Evolutionary conservation across 2,888 invertebrate genomes (phyloP).

Genomic region (Amphipoea lucens): DNA sequence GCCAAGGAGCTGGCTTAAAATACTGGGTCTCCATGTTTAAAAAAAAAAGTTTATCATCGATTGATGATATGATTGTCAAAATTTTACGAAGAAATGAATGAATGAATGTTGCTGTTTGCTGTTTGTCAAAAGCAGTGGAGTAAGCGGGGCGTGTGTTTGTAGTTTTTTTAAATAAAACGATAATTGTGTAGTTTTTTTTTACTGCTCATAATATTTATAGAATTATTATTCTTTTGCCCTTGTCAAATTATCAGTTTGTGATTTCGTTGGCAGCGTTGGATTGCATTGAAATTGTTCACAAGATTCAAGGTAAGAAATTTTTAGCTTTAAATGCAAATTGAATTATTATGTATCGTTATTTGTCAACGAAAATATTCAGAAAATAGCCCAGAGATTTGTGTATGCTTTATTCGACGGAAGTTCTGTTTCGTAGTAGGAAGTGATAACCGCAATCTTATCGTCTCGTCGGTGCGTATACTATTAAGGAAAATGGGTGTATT

Average conservation of each 20-base stretch:
- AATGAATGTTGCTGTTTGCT: slow-evolving; percentile 39
- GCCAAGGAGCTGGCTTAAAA: slow-evolving; percentile 1
- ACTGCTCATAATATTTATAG: slow-evolving; percentile 36
- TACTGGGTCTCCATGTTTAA: neutral
- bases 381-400: neutral
- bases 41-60: slow-evolving; percentile 42
- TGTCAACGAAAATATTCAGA: neutral
- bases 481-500: slow-evolving; percentile 46
- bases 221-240: slow-evolving; percentile 26
- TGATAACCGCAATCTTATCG: slow-evolving; percentile 17
- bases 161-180: slow-evolving; percentile 47
- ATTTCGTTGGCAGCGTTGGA: slow-evolving; percentile 34
- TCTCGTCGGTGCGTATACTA: slow-evolving; percentile 10
- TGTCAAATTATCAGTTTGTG: slow-evolving; percentile 32
- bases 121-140: slow-evolving; percentile 48
- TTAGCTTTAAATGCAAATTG: neutral
- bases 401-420: neutral
- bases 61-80: slow-evolving; percentile 19
- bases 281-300: slow-evolving; percentile 37
- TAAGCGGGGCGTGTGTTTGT: slow-evolving; percentile 62
- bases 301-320: slow-evolving; percentile 62
- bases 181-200: slow-evolving; percentile 49
- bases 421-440: slow-evolving; percentile 2
- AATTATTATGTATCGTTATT: neutral
- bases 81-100: slow-evolving; percentile 19